These are phyloP conservation scores for Tamandua tetradactyla DNA, from an alignment of 2,797 vertebrate species.

Conservation along the genomic window DNA sequence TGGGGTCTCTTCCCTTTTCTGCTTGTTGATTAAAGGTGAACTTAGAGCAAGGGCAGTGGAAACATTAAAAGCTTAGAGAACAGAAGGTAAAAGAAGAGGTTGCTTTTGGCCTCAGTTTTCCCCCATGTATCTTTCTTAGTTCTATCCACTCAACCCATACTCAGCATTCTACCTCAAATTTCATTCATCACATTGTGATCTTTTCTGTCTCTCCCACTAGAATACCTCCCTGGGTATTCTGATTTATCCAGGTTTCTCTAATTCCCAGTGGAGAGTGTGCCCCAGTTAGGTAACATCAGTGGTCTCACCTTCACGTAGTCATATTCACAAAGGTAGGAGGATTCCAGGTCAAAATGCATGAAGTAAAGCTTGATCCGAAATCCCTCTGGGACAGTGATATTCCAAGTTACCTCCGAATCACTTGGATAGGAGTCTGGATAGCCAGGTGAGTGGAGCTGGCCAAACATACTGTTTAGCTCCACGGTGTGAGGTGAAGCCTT, in stretches of 20 bases:
- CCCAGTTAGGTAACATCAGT: not conserved
- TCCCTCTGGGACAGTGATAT: conserved; percentile 90
- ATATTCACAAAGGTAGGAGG: conserved; percentile 97
- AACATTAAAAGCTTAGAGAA: not conserved
- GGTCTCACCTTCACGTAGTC: conserved; percentile 94
- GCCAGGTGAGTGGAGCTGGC: conserved; percentile 92
- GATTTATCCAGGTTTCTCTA: not conserved
- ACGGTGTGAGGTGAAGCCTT: conserved; percentile 71
- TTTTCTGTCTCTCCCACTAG: not conserved
- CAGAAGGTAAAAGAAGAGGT: not conserved
- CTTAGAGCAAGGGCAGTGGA: not conserved
- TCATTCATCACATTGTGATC: not conserved
- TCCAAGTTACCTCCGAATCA: conserved; percentile 90
- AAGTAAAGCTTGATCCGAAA: conserved; percentile 93
- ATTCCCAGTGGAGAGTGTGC: not conserved
- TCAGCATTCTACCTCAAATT: not conserved
- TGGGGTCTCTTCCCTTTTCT: not conserved
- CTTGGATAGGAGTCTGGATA: conserved; percentile 94
- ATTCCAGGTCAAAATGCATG: conserved; percentile 97
- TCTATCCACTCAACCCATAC: not conserved
- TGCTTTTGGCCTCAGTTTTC: not conserved
- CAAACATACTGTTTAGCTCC: conserved; percentile 88
- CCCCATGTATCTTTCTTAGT: not conserved
- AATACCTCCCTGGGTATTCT: not conserved
- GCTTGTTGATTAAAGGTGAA: not conserved